Evolutionary conservation across 2,888 invertebrate genomes (phyloP).

Genomic region (Plagodis dolabraria): DNA sequence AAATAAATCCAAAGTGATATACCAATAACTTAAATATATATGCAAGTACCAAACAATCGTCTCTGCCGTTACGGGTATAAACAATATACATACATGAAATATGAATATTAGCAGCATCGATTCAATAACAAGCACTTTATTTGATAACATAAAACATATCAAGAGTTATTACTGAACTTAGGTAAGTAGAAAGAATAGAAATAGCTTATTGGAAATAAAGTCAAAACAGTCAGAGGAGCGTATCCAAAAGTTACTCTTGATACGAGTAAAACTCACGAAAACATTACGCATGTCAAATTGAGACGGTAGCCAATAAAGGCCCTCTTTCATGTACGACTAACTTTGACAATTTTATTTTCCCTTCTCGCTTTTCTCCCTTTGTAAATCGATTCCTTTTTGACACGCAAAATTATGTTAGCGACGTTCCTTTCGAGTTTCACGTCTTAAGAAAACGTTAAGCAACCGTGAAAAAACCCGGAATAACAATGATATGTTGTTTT

Average conservation of each 20-base stretch:
- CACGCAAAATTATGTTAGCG: conserved; percentile 47
- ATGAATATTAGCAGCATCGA: no score
- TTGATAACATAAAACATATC: no score
- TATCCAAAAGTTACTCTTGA: neutral
- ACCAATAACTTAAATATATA: no score
- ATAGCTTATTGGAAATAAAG: no score
- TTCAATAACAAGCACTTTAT: no score
- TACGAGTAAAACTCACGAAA: conserved; percentile 17
- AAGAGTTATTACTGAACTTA: no score
- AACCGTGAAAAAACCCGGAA: conserved; percentile 36
- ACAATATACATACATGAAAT: no score
- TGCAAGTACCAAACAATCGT: no score
- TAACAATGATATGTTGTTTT: conserved; percentile 35
- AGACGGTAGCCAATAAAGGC: conserved; percentile 43
- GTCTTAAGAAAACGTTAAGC: conserved; percentile 33
- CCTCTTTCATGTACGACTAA: conserved; percentile 45
- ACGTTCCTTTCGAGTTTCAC: conserved; percentile 29
- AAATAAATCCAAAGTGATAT: no score
- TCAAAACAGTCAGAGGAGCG: no score
- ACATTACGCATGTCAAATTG: conserved; percentile 46
- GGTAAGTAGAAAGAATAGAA: no score
- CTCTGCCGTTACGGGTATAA: no score
- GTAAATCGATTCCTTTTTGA: conserved; percentile 51
- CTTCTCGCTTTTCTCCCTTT: conserved; percentile 35
- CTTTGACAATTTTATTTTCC: conserved; percentile 41